These are phyloP conservation scores for Pteropus rufus DNA, from an alignment of 2,797 vertebrate genomes.

Conservation along the genomic window DNA sequence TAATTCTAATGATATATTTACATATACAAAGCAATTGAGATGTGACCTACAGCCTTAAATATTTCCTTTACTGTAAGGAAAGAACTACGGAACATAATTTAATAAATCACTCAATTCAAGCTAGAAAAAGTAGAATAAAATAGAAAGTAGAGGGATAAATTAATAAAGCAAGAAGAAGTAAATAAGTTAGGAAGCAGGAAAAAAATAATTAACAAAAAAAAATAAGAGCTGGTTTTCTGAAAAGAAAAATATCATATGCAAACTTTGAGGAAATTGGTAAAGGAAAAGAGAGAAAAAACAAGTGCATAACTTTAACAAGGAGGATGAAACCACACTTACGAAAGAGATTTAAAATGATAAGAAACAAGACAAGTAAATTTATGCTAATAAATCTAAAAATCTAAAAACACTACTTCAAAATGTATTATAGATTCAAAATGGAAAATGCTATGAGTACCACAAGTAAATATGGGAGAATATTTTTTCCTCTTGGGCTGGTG, in stretches of 20 bases:
- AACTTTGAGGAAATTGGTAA: background rate
- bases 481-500: background rate
- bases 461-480: background rate
- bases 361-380: background rate
- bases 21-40: background rate
- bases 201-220: background rate
- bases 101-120: background rate
- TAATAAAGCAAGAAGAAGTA: background rate
- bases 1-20: background rate
- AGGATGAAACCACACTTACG: background rate
- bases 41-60: background rate
- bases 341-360: background rate
- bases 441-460: background rate
- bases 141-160: background rate
- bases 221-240: background rate
- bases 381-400: background rate
- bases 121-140: background rate
- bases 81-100: background rate
- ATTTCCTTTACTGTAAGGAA: background rate
- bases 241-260: background rate
- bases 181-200: background rate
- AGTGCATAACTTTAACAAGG: background rate
- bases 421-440: constrained; percentile 1
- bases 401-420: background rate
- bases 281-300: background rate